Evolutionary conservation across 2,888 invertebrate genomes (phyloP).

Genomic region (Pollenia griseotomentosa): DNA sequence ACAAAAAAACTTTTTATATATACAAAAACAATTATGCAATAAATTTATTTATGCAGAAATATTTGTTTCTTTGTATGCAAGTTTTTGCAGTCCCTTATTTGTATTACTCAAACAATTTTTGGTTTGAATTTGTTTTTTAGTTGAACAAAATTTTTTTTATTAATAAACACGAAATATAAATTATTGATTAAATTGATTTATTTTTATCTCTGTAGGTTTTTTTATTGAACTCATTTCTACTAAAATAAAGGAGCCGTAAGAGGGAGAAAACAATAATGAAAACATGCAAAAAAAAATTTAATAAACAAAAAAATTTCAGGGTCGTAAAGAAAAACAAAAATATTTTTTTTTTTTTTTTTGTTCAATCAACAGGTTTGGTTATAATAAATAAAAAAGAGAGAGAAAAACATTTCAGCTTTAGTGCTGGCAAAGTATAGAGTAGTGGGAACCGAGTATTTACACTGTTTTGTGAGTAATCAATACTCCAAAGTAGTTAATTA

Average conservation of each 20-base stretch:
- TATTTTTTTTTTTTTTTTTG: not conserved
- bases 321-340: not conserved
- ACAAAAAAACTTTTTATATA: conserved; percentile 25
- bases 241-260: not conserved
- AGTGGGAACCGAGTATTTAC: no score
- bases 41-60: conserved; percentile 38
- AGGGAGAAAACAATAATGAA: not conserved
- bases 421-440: no score
- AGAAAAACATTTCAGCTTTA: no score
- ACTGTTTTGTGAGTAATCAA: no score
- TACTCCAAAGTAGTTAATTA: no score
- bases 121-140: not conserved
- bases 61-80: not conserved
- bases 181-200: conserved; percentile 39
- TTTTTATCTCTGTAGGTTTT: not conserved
- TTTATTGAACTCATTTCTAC: not conserved
- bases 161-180: not conserved
- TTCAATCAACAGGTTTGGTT: conserved; percentile 3
- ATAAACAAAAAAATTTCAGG: conserved; percentile 16
- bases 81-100: not conserved
- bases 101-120: not conserved
- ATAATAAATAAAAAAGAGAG: not conserved
- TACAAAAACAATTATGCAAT: conserved; percentile 43
- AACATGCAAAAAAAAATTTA: not conserved
- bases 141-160: conserved; percentile 32